Conservation (phyloP, 1,140 invertebrate species). For the Drosophila pectinifera region DNA sequence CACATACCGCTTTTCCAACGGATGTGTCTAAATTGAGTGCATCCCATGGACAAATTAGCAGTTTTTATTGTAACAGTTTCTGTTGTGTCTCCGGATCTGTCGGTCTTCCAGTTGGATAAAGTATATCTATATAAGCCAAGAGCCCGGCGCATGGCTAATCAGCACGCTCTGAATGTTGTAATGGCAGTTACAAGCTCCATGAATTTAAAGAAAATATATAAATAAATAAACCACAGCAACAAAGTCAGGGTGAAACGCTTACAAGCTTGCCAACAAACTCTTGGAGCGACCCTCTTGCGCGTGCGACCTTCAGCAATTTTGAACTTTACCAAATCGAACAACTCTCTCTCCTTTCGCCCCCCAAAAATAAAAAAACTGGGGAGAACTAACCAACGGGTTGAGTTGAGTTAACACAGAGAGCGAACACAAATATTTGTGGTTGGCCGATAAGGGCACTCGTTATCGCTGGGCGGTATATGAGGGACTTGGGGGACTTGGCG, state of each 20-base stretch:
- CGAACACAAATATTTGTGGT: constrained; percentile 45
- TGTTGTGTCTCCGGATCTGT: constrained; percentile 30
- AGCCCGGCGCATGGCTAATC: constrained; percentile 66
- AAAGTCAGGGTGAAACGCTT: constrained; percentile 31
- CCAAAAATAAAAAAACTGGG: constrained; percentile 3
- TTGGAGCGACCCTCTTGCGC: constrained; percentile 34
- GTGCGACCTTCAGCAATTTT: constrained; percentile 53
- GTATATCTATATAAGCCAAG: constrained; percentile 6
- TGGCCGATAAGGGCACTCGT: constrained; percentile 35
- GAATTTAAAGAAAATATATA: background rate
- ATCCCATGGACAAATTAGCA: constrained; percentile 55
- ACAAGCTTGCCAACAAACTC: constrained; percentile 24
- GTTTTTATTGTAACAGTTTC: constrained; percentile 30
- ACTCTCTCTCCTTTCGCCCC: constrained; percentile 17
- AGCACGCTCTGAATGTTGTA: constrained; percentile 46
- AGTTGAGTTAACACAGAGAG: constrained; percentile 9
- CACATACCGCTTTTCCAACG: constrained; percentile 42
- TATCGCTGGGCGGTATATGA: constrained; percentile 8
- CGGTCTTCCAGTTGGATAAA: background rate
- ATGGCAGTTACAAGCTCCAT: constrained; percentile 7
- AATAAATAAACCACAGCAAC: constrained; percentile 35
- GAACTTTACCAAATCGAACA: constrained; percentile 39
- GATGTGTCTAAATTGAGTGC: constrained; percentile 70
- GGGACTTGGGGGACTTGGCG: background rate
- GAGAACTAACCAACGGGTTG: constrained; percentile 7